Conservation (phyloP, 2,797 vertebrate species). For the Chloroceryle amazona region DNA sequence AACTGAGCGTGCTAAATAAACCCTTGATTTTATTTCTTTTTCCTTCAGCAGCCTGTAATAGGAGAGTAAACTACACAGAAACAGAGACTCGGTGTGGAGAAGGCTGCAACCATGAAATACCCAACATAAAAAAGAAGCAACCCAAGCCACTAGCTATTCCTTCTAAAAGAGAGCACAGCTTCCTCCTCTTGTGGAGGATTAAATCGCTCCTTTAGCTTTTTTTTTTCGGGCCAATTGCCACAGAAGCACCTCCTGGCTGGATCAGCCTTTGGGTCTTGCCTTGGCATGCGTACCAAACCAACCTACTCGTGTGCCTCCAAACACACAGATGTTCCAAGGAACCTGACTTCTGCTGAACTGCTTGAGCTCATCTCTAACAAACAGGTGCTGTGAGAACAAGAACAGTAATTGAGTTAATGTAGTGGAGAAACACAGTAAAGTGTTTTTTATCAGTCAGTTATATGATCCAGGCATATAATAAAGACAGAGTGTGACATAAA, state of each 20-base stretch:
- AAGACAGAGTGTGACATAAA: constrained; percentile 60
- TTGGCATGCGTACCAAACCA: constrained; percentile 7
- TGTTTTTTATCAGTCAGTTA: constrained; percentile 75
- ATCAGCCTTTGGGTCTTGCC: constrained; percentile 36
- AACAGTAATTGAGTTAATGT: constrained; percentile 77
- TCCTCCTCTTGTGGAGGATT: background rate
- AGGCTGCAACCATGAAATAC: background rate
- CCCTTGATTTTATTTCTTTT: background rate
- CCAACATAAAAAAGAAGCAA: background rate
- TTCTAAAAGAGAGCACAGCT: background rate
- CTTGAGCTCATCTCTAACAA: constrained; percentile 71
- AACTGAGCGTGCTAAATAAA: background rate
- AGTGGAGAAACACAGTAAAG: constrained; percentile 76
- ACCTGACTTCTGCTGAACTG: constrained; percentile 50
- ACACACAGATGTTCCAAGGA: constrained; percentile 67
- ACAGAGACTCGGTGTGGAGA: background rate
- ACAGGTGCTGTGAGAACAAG: constrained; percentile 75
- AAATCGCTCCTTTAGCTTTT: constrained; percentile 1
- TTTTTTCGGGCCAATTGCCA: constrained; percentile 47
- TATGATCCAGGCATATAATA: constrained; percentile 66
- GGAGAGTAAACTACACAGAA: background rate
- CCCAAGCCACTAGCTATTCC: background rate
- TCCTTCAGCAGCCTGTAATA: background rate
- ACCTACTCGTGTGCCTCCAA: background rate
- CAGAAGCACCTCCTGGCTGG: constrained; percentile 34